Evolutionary conservation across 2,113 vertebrate species (phyloP).

Genomic region (Brachirus orientalis): DNA sequence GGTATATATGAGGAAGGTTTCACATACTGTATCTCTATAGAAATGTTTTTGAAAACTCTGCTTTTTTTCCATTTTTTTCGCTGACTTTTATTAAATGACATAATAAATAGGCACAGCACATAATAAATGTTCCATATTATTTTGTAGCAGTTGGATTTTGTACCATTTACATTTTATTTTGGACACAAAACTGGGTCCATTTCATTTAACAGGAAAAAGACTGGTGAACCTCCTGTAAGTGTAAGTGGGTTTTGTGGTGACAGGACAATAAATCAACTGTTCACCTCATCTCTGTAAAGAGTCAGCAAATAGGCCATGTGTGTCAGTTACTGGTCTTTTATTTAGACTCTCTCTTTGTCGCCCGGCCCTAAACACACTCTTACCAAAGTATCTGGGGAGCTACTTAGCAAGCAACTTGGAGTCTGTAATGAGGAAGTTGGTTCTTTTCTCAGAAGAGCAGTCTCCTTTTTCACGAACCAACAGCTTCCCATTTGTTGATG

Average conservation of each 20-base stretch:
- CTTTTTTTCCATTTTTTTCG: too few relatives aligned
- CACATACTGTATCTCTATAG: neutral
- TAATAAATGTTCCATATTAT: neutral
- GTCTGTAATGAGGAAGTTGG: slow-evolving; percentile 58
- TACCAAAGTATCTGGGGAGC: slow-evolving; percentile 50
- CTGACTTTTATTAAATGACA: neutral
- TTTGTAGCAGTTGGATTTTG: neutral
- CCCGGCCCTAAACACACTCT: slow-evolving; percentile 24
- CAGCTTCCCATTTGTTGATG: slow-evolving; percentile 41
- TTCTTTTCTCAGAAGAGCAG: neutral
- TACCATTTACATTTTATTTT: neutral
- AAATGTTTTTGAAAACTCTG: neutral
- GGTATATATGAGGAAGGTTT: too few relatives aligned
- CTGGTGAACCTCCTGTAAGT: neutral
- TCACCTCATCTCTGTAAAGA: slow-evolving; percentile 14
- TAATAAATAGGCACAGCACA: neutral
- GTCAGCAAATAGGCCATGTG: slow-evolving; percentile 44
- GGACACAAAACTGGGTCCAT: neutral
- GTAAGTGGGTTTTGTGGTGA: slow-evolving; percentile 35
- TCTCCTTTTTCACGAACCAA: slow-evolving; percentile 14
- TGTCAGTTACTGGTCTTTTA: slow-evolving; percentile 51
- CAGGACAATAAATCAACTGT: slow-evolving; percentile 52
- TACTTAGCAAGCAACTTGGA: slow-evolving; percentile 34
- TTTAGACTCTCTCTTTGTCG: slow-evolving; percentile 27
- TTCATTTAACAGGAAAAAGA: neutral